A percentile compares a stretch with the other conserved stretches of the same genome.
Conservation (phyloP, 2,113 vertebrate species). For the Mormyrus iriodes region DNA sequence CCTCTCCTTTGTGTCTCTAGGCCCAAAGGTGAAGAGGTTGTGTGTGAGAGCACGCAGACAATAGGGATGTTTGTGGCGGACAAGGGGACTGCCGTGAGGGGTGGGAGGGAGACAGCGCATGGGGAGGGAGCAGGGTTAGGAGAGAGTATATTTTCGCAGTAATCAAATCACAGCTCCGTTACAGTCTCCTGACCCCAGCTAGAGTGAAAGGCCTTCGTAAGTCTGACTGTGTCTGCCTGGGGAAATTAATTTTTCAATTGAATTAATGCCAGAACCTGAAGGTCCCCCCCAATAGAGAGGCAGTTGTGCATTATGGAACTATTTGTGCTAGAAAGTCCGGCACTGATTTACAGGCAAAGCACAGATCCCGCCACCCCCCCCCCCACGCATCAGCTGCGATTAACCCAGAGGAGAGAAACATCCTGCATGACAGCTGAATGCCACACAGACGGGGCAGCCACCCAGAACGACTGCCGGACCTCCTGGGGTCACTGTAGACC, state of each 20-base stretch:
- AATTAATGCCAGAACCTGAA: slow-evolving; percentile 14
- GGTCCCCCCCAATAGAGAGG: slow-evolving; percentile 1
- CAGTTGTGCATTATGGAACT: slow-evolving; percentile 4
- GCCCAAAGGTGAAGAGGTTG: background rate
- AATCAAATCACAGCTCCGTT: slow-evolving; percentile 10
- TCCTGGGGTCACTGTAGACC: background rate
- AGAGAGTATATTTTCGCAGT: background rate
- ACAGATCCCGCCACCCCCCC: background rate
- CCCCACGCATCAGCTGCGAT: background rate
- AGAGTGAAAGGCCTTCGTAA: background rate
- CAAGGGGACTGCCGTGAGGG: background rate
- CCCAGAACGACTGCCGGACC: background rate
- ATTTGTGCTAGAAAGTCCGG: background rate
- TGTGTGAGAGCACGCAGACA: background rate
- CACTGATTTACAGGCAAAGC: background rate
- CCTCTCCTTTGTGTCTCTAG: background rate
- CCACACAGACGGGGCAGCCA: background rate
- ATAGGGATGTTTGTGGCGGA: background rate
- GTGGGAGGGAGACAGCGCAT: background rate
- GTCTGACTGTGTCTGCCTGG: background rate
- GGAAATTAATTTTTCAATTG: slow-evolving; percentile 21
- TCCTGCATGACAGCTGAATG: slow-evolving; percentile 3
- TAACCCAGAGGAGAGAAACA: background rate
- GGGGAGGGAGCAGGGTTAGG: background rate
- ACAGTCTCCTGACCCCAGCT: background rate